phyloP scores from a whole-genome alignment of 2,888 invertebrate species.

The Cylindroiulus punctatus region DNA sequence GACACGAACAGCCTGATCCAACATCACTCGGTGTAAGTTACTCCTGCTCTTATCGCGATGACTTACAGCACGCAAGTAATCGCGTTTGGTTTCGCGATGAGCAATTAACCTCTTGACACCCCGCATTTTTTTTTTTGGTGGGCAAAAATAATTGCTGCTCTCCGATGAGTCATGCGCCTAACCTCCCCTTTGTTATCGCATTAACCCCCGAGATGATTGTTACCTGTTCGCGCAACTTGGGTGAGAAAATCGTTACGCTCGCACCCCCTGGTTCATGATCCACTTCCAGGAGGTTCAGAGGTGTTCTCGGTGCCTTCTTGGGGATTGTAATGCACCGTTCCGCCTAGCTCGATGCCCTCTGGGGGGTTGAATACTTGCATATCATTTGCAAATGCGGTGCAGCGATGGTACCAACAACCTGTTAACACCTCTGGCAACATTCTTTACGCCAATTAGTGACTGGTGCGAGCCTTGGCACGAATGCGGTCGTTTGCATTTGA shows the following conservation, averaged over 20 bases:
- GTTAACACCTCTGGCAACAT: background rate
- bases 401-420: background rate
- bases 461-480: too few species aligned
- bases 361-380: background rate
- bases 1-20: background rate
- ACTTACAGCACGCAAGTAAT: background rate
- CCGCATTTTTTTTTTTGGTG: background rate
- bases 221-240: background rate
- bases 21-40: slow-evolving; percentile 1
- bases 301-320: background rate
- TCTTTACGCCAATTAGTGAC: background rate
- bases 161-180: background rate
- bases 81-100: slow-evolving; percentile 1
- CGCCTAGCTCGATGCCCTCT: background rate
- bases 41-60: background rate
- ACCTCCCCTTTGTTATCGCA: background rate
- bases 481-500: slow-evolving; percentile 22
- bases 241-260: background rate
- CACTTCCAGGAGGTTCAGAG: background rate
- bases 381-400: background rate
- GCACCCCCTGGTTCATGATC: background rate
- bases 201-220: background rate
- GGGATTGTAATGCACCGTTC: background rate
- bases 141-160: slow-evolving; percentile 12
- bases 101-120: slow-evolving; percentile 6